These are phyloP conservation scores for Pyrocoelia pectoralis DNA, from an alignment of 2,888 invertebrate genomes.

Conservation along the genomic window DNA sequence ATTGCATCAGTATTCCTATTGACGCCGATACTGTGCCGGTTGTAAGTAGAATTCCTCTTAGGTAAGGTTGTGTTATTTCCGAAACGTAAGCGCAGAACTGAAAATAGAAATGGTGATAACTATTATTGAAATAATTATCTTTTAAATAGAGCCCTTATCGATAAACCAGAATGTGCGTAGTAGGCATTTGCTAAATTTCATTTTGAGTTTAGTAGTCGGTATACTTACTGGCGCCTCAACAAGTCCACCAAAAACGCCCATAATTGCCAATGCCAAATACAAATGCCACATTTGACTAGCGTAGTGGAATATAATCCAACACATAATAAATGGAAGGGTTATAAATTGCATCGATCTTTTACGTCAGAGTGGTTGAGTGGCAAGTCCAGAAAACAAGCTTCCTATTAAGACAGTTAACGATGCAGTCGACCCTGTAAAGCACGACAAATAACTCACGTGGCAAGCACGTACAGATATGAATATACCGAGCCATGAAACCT, in stretches of 20 bases:
- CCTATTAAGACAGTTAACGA: conserved; percentile 82
- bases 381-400: conserved; percentile 75
- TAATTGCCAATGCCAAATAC: conserved; percentile 74
- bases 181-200: no score
- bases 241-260: conserved; percentile 79
- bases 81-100: conserved; percentile 85
- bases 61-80: conserved; percentile 81
- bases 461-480: no score
- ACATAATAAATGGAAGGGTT: conserved; percentile 75
- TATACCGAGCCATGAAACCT: conserved; percentile 79
- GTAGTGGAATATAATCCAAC: conserved; percentile 78
- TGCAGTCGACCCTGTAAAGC: conserved; percentile 78
- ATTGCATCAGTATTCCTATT: conserved; percentile 77
- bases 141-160: no score
- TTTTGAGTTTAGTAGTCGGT: not conserved
- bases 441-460: no score
- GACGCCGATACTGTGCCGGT: conserved; percentile 80
- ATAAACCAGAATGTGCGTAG: no score
- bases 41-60: conserved; percentile 77
- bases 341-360: conserved; percentile 78
- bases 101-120: no score
- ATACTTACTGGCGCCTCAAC: conserved; percentile 81
- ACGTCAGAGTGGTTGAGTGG: conserved; percentile 76
- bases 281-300: conserved; percentile 69
- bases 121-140: no score